Evolutionary conservation across 2,113 vertebrate species (phyloP), one percentile per base, ranked within the genome.

Genomic region (Gymnocephalus cernua): DNA sequence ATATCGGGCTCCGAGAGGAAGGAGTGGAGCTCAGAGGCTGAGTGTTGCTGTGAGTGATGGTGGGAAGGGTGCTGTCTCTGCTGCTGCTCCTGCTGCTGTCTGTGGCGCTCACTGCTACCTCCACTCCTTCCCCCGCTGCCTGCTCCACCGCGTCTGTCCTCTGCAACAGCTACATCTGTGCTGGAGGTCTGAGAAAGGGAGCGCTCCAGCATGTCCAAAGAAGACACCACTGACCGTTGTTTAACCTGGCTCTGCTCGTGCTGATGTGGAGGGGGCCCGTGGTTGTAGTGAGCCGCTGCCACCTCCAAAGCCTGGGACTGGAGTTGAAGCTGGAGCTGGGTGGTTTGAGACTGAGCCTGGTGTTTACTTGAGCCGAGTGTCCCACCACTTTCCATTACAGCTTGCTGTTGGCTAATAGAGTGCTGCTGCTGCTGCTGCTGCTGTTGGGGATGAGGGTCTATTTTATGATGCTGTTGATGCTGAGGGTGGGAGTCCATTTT

Each of bases 231-330:
- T 0, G 97, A 95, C 8, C 93, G 93, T 14, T 95, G 95, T 71
- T 95, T 92, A 0, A 95, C 94, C 27, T 95, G 94, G 57, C 86
- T 91, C 80, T 94, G 95, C 64, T 96, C 93, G 8, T 95, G 94
- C 59, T 89, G 93, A 84, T 94, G 94, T 14, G 89, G 41, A 44
- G 80, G 95, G 73, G 82, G 91, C 38, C 85, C 95, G 0, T 96
- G 96, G 71, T 96, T 96, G 74, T 96, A 96, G 89, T 96, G 96
- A 65, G 94, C 62, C 73, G 96, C 75, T 88, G 96, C 77, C 93
- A 96, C 96, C 75, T 98, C 97, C 3, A 98, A 77, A 56, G 96
- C 96, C 73, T 97, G 96, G 16, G 95, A 95, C 92, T 96, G 96
- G 45, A 96, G 94, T 45, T 96, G 96, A 44, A 96, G 94, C 89